phyloP scores from a whole-genome alignment of 2,113 vertebrate species.

The Tympanuchus pallidicinctus region DNA sequence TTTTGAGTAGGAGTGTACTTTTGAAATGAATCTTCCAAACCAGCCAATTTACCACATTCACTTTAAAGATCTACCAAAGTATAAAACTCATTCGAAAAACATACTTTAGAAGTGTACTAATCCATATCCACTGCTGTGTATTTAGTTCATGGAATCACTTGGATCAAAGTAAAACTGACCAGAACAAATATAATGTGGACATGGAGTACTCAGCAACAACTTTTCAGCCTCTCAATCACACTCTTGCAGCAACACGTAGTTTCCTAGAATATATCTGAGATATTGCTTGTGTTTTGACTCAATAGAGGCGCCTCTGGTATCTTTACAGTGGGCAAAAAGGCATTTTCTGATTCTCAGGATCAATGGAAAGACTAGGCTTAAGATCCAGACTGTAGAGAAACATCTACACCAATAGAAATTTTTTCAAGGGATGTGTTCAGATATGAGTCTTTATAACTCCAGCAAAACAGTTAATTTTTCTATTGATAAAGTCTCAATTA shows the following conservation, averaged over 20 bases:
- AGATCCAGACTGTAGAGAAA: not conserved
- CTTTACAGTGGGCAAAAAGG: not conserved
- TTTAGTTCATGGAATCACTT: not conserved
- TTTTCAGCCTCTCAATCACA: fast-evolving
- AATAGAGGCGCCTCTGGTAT: not conserved
- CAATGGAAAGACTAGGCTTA: not conserved
- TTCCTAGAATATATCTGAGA: not conserved
- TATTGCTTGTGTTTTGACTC: fast-evolving
- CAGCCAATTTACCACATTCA: not conserved
- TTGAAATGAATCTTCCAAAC: not conserved
- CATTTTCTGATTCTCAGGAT: not conserved
- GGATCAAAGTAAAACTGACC: not conserved
- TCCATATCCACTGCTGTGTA: not conserved
- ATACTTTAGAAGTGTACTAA: not conserved
- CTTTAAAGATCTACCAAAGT: not conserved
- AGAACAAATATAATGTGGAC: not conserved
- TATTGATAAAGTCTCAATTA: not conserved
- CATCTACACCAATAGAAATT: not conserved
- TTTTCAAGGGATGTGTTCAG: not conserved
- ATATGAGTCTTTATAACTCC: not conserved
- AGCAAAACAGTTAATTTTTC: not conserved
- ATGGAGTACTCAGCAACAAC: not conserved
- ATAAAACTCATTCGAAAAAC: not conserved
- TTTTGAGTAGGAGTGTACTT: not conserved
- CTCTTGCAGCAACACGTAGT: not conserved